Evolutionary conservation across 1,140 invertebrate species (phyloP).

Genomic region (Lasaia peninsularis): DNA sequence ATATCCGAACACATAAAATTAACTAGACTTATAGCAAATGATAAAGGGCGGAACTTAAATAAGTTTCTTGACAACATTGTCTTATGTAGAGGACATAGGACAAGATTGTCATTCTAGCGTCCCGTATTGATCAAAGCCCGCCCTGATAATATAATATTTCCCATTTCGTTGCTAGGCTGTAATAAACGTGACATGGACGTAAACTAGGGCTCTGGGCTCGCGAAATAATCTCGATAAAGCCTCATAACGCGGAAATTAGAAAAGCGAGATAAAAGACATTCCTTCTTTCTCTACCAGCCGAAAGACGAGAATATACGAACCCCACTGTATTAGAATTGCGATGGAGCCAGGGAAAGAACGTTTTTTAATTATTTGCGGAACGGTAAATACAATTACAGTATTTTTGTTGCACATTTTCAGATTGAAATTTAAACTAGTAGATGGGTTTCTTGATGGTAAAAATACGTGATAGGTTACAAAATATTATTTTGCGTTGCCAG

Average conservation of each 20-base stretch:
- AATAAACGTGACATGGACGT: conserved; percentile 6
- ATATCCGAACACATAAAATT: too few relatives aligned
- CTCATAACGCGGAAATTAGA: conserved; percentile 20
- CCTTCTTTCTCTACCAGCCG: conserved; percentile 9
- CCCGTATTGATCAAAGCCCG: not conserved
- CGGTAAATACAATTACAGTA: too few relatives aligned
- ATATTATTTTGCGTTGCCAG: too few relatives aligned
- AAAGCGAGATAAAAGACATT: conserved; percentile 17
- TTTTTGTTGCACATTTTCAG: too few relatives aligned
- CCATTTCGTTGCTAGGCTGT: not conserved
- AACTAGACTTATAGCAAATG: too few relatives aligned
- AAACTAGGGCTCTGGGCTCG: conserved; percentile 3
- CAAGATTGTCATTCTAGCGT: too few relatives aligned
- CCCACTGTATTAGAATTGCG: conserved; percentile 12
- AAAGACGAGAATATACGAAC: conserved; percentile 16
- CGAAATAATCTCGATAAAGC: conserved; percentile 16
- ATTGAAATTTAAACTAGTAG: too few relatives aligned
- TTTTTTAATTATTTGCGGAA: not conserved
- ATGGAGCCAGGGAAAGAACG: conserved; percentile 14
- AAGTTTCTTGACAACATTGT: too few relatives aligned
- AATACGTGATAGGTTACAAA: too few relatives aligned
- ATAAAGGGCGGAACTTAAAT: too few relatives aligned
- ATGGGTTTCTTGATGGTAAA: too few relatives aligned
- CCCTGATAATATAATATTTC: not conserved
- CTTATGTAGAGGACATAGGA: too few relatives aligned